Base-by-base conservation (phyloP, 1,140 invertebrate genomes). In the Zaprionus davidi region DNA sequence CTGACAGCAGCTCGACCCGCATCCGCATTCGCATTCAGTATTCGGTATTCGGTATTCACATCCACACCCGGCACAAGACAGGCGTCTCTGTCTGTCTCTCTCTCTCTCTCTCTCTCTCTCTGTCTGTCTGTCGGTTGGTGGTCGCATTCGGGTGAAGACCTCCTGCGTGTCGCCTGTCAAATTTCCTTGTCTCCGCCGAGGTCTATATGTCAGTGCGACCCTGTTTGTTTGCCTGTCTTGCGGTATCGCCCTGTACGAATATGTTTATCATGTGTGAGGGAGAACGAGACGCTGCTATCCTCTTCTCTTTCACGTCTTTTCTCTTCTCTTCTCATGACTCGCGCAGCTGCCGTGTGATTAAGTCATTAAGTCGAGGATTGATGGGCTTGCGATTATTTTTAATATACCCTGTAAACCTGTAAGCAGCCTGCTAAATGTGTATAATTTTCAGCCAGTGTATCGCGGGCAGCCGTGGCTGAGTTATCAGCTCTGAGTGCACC, bases 1-100 rank as follows among this genome's bases (percentile, higher is more conserved):
- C 72, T 75, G 72, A 75, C 72, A 75, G 71, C 71, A 68, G 66
- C 71, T 69, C 71, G 72, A 71, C 67, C 72, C 56, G 64, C 6
- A 68, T 68, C 44, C 49, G 13, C 36, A 59, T 22, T 28, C 26
- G 34, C 34, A 44, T 49, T 11, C 44, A 5, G 17, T 12, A 38
- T 15, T 20, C 20, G 20, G 20, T 20, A 20, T 20, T 15, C 36
- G 24, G 13, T 7, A 15, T 13, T 12, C 4, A 15, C 6, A 62
- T 68, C 44, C 49, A 11, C 36, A 51, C 17, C 49, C 28, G 26
- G 26, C 26, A 28, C 26, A 28, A 28, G 26, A 28, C 26, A 28
- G 26, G 5, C 26, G 6, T 28, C 41, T 17, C 6, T 12, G 7
- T 57, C 34, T 12, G 4, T 34, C n/a, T 17, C 1, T 31, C 28